These are phyloP conservation scores for Allobates femoralis DNA, from an alignment of 2,797 vertebrate genomes.

Conservation along the genomic window DNA sequence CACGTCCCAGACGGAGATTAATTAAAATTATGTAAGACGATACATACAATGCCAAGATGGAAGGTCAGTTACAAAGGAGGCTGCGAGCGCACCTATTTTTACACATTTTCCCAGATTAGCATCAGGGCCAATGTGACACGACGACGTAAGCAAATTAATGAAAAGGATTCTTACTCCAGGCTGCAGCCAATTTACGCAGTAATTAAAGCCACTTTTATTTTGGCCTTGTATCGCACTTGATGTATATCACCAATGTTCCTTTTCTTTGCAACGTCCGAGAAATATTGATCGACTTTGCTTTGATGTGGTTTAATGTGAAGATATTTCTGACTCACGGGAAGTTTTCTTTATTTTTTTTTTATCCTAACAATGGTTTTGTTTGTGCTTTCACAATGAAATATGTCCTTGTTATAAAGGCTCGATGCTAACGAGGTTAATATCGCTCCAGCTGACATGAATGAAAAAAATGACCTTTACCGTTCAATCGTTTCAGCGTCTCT, in stretches of 20 bases:
- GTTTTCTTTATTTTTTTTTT: not conserved
- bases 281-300: slow-evolving; percentile 49
- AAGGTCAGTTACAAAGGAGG: slow-evolving; percentile 44
- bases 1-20: slow-evolving; percentile 37
- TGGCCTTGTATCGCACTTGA: slow-evolving; percentile 43
- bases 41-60: not conserved
- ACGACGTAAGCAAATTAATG: slow-evolving; percentile 20
- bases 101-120: slow-evolving; percentile 29
- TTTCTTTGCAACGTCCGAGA: slow-evolving; percentile 46
- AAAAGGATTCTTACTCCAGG: not conserved
- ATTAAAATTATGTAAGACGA: slow-evolving; percentile 35
- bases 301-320: slow-evolving; percentile 46
- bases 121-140: slow-evolving; percentile 42
- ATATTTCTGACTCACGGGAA: slow-evolving; percentile 36
- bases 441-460: slow-evolving; percentile 28
- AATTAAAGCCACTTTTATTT: slow-evolving; percentile 60
- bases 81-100: slow-evolving; percentile 25
- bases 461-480: slow-evolving; percentile 34
- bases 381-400: slow-evolving; percentile 43
- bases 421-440: slow-evolving; percentile 57
- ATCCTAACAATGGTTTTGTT: slow-evolving; percentile 37
- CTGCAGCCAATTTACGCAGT: slow-evolving; percentile 38
- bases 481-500: slow-evolving; percentile 6
- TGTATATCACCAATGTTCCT: slow-evolving; percentile 40
- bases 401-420: slow-evolving; percentile 56